Evolutionary conservation across 2,113 vertebrate genomes (phyloP).

Genomic region (Neopipo cinnamomea): DNA sequence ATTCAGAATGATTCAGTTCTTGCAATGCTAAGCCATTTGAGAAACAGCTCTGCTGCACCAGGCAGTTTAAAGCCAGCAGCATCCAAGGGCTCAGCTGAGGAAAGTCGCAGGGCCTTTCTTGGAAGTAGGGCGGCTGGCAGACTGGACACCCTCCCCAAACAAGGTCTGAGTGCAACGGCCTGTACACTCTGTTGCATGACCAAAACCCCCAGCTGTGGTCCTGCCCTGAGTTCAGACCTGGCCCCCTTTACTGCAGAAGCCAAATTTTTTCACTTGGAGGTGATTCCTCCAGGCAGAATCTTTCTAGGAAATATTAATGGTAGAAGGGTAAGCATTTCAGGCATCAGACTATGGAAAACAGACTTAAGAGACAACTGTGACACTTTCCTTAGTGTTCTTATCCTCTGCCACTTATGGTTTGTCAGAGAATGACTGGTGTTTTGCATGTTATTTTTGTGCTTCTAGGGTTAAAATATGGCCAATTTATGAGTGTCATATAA

Average conservation of each 20-base stretch:
- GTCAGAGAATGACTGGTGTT: not conserved
- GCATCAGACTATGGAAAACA: not conserved
- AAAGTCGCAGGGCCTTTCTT: not conserved
- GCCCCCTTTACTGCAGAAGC: not conserved
- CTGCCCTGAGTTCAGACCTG: not conserved
- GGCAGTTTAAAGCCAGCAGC: not conserved
- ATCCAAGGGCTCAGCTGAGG: not conserved
- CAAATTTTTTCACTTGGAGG: not conserved
- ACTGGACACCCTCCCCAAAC: not conserved
- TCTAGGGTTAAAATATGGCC: not conserved
- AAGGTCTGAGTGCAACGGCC: not conserved
- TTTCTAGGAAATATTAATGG: not conserved
- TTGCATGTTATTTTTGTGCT: not conserved
- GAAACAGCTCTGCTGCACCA: not conserved
- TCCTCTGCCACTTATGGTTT: not conserved
- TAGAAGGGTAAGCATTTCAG: not conserved
- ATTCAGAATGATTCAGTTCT: not conserved
- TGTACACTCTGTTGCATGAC: rapidly evolving
- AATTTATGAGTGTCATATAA: not conserved
- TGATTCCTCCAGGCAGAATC: not conserved
- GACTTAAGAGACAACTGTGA: not conserved
- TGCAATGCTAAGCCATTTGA: not conserved
- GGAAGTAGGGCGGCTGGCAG: not conserved
- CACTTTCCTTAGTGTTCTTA: not conserved
- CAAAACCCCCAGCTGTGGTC: not conserved